Base-by-base conservation (phyloP, 92 coral and sea anemone species). In the Palythoa grandiflora region DNA sequence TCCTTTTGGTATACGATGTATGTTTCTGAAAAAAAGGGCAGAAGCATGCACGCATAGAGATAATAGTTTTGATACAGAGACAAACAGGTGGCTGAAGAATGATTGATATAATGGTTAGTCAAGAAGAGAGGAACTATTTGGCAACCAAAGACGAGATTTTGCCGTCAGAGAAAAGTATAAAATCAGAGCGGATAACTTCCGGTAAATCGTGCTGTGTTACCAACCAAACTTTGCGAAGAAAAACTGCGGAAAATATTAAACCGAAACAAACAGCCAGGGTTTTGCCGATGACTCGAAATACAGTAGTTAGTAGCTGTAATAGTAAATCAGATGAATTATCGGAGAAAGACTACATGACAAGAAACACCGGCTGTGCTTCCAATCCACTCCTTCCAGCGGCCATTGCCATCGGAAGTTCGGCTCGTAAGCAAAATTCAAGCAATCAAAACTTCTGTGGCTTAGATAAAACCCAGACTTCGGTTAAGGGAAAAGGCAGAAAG, bases 181-280 rank as follows among this genome's bases (percentile, higher is more conserved):
- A 81, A 50, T 17, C 19, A 63, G 37, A 38, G 9, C 16, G 15
- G 55, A 38, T 48, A 14, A 81, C 75, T 63, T 81, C 75, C 86
- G 75, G 60, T 16, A 54, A 66, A 39, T 2, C 44, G 38, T 66
- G 61, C 73, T 60, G 75, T 19, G 14, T 35, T 5, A 39, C 73
- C 38, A 78, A 39, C 68, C 38, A 57, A 16, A 21, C 57, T 21
- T 8, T 12, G 39, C 93, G 47, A 17, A 48, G 66, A 61, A 77
- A 61, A 21, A 75, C 88, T 35, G 90, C 76, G 59, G 93, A 91
- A 17, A 86, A 61, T 5, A 84, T 89, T 5, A 91, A 84, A 79
- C 83, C 89, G 72, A 94, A 91, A 72, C 86, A 93, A 10, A 94
- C 98, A n/a, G 98, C 98, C 10, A 86, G 98, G 71, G 95, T 94